A percentile compares a stretch with the other conserved stretches of the same genome.
These are phyloP conservation scores for Lasioglossum morio DNA, from an alignment of 2,888 invertebrate species.

Conservation along the genomic window DNA sequence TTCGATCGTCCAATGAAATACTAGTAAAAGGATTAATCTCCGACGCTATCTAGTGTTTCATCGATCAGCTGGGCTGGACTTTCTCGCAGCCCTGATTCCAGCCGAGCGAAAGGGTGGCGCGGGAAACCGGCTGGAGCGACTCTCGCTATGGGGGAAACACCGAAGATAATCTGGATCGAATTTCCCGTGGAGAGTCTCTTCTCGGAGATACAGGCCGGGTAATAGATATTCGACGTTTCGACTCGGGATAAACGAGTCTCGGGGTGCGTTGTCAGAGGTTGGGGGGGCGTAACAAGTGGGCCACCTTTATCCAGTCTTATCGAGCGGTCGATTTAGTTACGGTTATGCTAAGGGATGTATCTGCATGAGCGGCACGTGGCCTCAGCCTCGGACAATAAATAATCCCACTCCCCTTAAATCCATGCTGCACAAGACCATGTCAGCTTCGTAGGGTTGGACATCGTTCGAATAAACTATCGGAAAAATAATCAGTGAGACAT, in stretches of 20 bases:
- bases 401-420: slow-evolving; percentile 36
- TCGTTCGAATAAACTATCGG: neutral
- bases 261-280: slow-evolving; percentile 1
- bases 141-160: slow-evolving; percentile 1
- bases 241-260: slow-evolving; percentile 41
- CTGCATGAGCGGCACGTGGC: slow-evolving; percentile 69
- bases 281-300: slow-evolving; percentile 70
- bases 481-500: neutral
- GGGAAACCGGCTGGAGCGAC: neutral
- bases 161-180: slow-evolving; percentile 50
- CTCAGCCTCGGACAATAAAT: slow-evolving; percentile 69
- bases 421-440: neutral
- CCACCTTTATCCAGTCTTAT: slow-evolving; percentile 71
- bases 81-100: neutral
- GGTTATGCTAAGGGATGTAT: slow-evolving; percentile 70
- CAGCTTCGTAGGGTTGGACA: neutral
- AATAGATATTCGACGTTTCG: slow-evolving; percentile 64
- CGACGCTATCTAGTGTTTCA: neutral
- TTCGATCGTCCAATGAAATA: slow-evolving; percentile 8
- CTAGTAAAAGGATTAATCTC: slow-evolving; percentile 7
- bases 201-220: slow-evolving; percentile 37
- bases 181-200: slow-evolving; percentile 35
- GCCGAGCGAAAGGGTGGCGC: slow-evolving; percentile 1
- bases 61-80: neutral
- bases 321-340: slow-evolving; percentile 67